Percentiles rank a stretch among this genome's conserved stretches.
Conservation (phyloP, 2,888 invertebrate species). For the Zygogramma bicolorata region DNA sequence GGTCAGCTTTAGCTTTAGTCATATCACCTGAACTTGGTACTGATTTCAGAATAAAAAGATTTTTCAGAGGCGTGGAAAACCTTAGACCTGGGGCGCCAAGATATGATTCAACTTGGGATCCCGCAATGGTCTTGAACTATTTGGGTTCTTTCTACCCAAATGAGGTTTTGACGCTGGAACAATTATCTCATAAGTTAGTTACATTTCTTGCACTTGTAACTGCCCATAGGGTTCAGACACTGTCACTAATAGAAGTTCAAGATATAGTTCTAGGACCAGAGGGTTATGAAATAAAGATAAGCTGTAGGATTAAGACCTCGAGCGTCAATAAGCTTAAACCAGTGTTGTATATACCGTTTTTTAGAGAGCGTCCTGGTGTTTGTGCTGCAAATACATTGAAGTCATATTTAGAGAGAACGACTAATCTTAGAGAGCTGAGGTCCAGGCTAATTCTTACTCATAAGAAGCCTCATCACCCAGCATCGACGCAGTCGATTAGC, state of each 20-base stretch:
- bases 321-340: neutral
- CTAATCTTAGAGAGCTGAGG: neutral
- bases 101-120: constrained; percentile 1
- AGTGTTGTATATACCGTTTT: constrained; percentile 36
- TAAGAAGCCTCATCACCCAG: constrained; percentile 27
- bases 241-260: constrained; percentile 39
- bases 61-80: neutral
- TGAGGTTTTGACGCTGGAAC: neutral
- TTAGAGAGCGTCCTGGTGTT: constrained; percentile 37
- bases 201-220: neutral
- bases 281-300: neutral
- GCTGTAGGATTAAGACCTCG: constrained; percentile 11
- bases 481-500: constrained; percentile 42
- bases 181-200: neutral
- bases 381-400: constrained; percentile 38
- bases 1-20: neutral
- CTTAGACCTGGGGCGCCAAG: neutral
- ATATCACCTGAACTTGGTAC: neutral
- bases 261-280: neutral
- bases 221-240: neutral
- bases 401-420: constrained; percentile 32
- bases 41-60: neutral
- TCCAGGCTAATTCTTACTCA: constrained; percentile 19
- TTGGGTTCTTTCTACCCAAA: neutral
- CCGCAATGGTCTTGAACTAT: neutral